These are phyloP conservation scores for Ectropis crepuscularia DNA, from an alignment of 2,888 invertebrate species.

Conservation along the genomic window DNA sequence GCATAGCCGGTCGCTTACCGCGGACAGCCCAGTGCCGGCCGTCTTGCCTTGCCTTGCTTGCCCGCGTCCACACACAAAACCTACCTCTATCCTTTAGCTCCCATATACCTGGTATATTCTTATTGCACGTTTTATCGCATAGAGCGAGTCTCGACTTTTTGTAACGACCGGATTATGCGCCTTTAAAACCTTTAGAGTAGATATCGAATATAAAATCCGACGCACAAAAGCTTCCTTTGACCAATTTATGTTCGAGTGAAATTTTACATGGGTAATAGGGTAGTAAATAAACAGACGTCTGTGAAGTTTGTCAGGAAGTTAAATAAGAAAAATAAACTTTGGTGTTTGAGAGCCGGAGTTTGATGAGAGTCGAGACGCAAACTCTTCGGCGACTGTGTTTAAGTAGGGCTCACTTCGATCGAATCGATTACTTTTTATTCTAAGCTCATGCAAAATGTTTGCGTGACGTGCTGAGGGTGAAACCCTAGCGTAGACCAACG, in stretches of 20 bases:
- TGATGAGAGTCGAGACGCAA: slow-evolving; percentile 48
- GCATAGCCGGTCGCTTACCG: slow-evolving; percentile 39
- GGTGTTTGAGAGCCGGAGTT: slow-evolving; percentile 46
- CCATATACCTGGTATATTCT: slow-evolving; percentile 51
- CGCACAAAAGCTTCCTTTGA: slow-evolving; percentile 47
- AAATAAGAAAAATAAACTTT: slow-evolving; percentile 53
- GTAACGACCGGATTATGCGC: slow-evolving; percentile 62
- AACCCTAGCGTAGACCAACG: slow-evolving; percentile 60
- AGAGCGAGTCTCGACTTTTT: slow-evolving; percentile 63
- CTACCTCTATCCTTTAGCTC: slow-evolving; percentile 31
- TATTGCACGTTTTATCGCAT: slow-evolving; percentile 70
- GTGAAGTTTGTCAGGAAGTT: slow-evolving; percentile 54
- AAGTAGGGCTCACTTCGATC: neutral
- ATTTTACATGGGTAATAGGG: slow-evolving; percentile 38
- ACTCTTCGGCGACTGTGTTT: slow-evolving; percentile 42
- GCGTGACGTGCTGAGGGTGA: slow-evolving; percentile 69
- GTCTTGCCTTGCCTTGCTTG: slow-evolving; percentile 47
- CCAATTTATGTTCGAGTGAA: slow-evolving; percentile 42
- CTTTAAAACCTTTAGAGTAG: slow-evolving; percentile 64
- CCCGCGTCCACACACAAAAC: slow-evolving; percentile 51
- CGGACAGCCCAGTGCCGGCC: slow-evolving; percentile 46
- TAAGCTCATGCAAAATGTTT: slow-evolving; percentile 57
- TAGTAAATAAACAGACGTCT: slow-evolving; percentile 43
- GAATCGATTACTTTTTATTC: slow-evolving; percentile 17
- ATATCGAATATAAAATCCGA: slow-evolving; percentile 50